Conservation (phyloP, 2,888 invertebrate species). For the Prosapia bicincta region DNA sequence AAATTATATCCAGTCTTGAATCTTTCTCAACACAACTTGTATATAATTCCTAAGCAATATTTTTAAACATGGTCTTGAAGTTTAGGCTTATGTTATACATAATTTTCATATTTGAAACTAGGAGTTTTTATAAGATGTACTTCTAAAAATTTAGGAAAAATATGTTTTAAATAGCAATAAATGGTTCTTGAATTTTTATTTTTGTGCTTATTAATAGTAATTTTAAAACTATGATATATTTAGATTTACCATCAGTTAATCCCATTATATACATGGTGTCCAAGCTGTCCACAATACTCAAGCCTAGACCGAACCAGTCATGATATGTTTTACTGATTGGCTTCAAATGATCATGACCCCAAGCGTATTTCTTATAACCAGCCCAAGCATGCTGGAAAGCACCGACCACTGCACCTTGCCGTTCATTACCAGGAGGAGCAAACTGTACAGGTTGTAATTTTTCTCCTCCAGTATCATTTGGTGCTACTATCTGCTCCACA, state of each 20-base stretch:
- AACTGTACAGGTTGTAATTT: slow-evolving; percentile 39
- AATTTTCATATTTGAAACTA: no score
- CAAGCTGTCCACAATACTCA: slow-evolving; percentile 93
- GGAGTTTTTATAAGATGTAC: no score
- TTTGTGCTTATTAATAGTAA: no score
- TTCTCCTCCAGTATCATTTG: slow-evolving; percentile 43
- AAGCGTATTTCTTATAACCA: slow-evolving; percentile 90
- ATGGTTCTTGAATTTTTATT: no score
- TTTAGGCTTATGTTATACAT: no score
- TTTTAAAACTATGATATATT: no score
- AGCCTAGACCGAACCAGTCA: slow-evolving; percentile 95
- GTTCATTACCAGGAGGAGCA: slow-evolving; percentile 70
- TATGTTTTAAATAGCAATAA: no score
- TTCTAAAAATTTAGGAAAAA: no score
- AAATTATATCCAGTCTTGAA: no score
- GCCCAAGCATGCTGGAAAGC: slow-evolving; percentile 94
- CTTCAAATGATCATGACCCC: slow-evolving; percentile 96
- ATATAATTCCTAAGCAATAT: no score
- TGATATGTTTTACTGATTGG: slow-evolving; percentile 80
- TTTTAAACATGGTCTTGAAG: no score
- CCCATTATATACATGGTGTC: slow-evolving; percentile 98
- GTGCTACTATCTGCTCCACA: slow-evolving; percentile 41
- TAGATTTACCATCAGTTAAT: slow-evolving; percentile 69
- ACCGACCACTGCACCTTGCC: slow-evolving; percentile 80
- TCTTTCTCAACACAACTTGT: no score